A percentile compares a stretch with the other conserved stretches of the same genome.
Conservation (phyloP, 2,888 invertebrate species). For the Caenorhabditis zanzibari region DNA sequence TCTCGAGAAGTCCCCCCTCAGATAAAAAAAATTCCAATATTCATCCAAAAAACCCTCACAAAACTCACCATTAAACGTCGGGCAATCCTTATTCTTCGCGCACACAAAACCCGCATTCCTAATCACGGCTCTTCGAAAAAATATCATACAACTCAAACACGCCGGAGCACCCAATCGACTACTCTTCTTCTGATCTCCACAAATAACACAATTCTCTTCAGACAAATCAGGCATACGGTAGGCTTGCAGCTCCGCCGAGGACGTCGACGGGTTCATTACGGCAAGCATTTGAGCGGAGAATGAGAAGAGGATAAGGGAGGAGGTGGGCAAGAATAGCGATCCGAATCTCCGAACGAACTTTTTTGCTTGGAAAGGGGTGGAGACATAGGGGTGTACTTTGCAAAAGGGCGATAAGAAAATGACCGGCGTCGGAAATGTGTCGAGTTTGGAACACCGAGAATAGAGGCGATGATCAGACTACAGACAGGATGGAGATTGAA, state of each 20-base stretch:
- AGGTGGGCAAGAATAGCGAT: too few species aligned
- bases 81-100: conserved; percentile 25
- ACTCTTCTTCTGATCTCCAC: conserved; percentile 67
- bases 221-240: background rate
- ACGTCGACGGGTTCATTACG: conserved; percentile 1
- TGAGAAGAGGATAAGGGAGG: background rate
- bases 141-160: conserved; percentile 69
- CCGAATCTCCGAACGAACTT: too few species aligned
- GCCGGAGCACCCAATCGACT: conserved; percentile 65
- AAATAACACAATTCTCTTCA: conserved; percentile 57
- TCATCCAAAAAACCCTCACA: background rate
- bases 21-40: background rate
- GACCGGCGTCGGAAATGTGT: too few species aligned
- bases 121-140: conserved; percentile 66
- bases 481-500: too few species aligned
- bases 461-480: too few species aligned
- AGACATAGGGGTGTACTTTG: too few species aligned
- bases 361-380: too few species aligned
- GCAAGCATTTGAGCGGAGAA: background rate
- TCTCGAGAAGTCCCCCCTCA: too few species aligned
- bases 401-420: too few species aligned
- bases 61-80: conserved; percentile 43
- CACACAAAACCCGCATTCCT: conserved; percentile 57
- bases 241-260: background rate
- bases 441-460: too few species aligned